Evolutionary conservation across 1,140 invertebrate species (phyloP).

Genomic region (Chironomus striatipennis): DNA sequence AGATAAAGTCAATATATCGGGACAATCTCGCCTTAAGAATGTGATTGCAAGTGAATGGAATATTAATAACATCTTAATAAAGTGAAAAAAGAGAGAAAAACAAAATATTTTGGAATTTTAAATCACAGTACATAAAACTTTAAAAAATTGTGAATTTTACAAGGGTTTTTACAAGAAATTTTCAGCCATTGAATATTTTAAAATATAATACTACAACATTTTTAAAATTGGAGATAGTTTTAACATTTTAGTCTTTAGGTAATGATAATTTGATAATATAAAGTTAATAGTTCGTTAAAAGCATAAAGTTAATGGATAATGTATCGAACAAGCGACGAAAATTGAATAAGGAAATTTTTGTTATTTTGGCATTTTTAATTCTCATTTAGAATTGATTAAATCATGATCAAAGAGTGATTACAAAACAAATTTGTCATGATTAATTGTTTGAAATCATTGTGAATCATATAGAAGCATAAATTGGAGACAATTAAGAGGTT

Average conservation of each 20-base stretch:
- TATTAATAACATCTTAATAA: no score
- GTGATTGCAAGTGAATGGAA: no score
- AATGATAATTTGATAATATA: background rate
- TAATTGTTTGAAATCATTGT: background rate
- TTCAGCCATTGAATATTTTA: constrained; percentile 5
- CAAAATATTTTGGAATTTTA: no score
- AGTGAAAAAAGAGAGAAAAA: no score
- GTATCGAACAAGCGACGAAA: background rate
- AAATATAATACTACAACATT: background rate
- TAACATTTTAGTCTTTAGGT: background rate
- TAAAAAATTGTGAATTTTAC: no score
- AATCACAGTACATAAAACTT: no score
- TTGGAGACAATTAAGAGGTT: background rate
- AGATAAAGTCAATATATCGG: no score
- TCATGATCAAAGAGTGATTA: background rate
- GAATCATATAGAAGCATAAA: background rate
- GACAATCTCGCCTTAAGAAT: no score
- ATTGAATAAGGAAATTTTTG: background rate
- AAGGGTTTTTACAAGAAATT: background rate
- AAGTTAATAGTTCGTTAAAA: background rate
- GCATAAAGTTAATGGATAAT: background rate
- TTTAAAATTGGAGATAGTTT: background rate
- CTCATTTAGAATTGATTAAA: background rate
- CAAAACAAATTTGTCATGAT: background rate
- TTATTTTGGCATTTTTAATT: constrained; percentile 3